These are phyloP conservation scores for Notiomystis cincta DNA, from an alignment of 2,113 vertebrate species.

Conservation along the genomic window DNA sequence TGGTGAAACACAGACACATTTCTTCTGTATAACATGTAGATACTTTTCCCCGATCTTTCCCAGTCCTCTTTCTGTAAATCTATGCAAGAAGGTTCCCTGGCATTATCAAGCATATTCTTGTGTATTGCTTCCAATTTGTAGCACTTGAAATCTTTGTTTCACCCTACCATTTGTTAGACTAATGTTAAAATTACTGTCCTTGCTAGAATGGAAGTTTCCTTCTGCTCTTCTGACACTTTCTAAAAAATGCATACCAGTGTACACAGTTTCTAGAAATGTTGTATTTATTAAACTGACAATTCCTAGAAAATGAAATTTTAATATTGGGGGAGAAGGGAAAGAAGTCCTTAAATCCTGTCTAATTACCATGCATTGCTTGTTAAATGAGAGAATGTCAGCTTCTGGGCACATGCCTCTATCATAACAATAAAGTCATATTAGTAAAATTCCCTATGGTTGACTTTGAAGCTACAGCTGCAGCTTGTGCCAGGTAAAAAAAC, in stretches of 20 bases:
- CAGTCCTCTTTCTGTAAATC: not conserved
- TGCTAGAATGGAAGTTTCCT: not conserved
- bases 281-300: not conserved
- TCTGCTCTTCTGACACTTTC: not conserved
- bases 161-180: not conserved
- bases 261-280: not conserved
- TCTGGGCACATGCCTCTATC: not conserved
- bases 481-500: not conserved
- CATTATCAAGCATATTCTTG: not conserved
- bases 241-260: not conserved
- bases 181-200: not conserved
- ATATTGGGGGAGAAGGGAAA: fast-evolving
- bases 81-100: not conserved
- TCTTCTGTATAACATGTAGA: not conserved
- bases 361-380: not conserved
- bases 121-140: not conserved
- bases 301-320: not conserved
- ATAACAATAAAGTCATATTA: too few relatives aligned
- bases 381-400: not conserved
- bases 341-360: not conserved
- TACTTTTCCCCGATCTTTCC: not conserved
- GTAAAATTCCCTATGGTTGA: not conserved
- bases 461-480: not conserved
- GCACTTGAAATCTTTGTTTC: not conserved
- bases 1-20: not conserved